Base-by-base conservation (phyloP, 1,140 invertebrate genomes). In the Maconellicoccus hirsutus region DNA sequence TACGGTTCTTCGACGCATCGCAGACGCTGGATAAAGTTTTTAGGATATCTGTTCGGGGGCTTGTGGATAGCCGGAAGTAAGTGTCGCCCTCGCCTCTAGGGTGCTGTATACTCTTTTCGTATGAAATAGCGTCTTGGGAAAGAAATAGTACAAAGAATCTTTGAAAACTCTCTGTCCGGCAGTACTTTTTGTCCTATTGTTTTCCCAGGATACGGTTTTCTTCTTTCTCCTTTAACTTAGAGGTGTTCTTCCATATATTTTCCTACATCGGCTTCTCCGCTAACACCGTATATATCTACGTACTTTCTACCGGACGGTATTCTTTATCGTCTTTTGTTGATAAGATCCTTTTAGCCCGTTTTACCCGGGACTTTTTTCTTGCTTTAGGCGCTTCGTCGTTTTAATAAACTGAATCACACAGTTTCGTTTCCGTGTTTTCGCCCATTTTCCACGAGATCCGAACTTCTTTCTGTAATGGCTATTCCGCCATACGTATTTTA, bases 41-140 rank as follows among this genome's bases (percentile, higher is more conserved):
- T 25, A 10, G 21, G 61, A 66, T 66, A 10, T 25, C 10, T 23
- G 61, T 66, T 66, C 25, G 61, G 61, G 61, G 61, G 21, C 61
- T 66, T 66, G 61, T 22, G 61, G 61, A 66, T 66, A 66, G 61
- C 61, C 61, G 61, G 61, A 66, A 66, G 61, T 66, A 66, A 66
- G 61, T 66, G 61, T 66, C 61, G 61, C 61, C 61, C 61, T 66
- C 61, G 61, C 61, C 61, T 66, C 61, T 16, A 66, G 61, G 61
- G 61, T 66, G 61, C 61, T 66, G 61, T 66, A 66, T 66, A 66
- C 22, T 16, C 10, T 66, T 66, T 66, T 66, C 61, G 61, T 25
- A 66, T 66, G 61, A 66, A 66, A 66, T 26, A 66, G 61, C 22
- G 61, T 66, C 61, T 66, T 66, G 61, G 61, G 61, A 66, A 66